Evolutionary conservation across 2,113 vertebrate genomes (phyloP).

Genomic region (Rhinopomastus cyanomelas): DNA sequence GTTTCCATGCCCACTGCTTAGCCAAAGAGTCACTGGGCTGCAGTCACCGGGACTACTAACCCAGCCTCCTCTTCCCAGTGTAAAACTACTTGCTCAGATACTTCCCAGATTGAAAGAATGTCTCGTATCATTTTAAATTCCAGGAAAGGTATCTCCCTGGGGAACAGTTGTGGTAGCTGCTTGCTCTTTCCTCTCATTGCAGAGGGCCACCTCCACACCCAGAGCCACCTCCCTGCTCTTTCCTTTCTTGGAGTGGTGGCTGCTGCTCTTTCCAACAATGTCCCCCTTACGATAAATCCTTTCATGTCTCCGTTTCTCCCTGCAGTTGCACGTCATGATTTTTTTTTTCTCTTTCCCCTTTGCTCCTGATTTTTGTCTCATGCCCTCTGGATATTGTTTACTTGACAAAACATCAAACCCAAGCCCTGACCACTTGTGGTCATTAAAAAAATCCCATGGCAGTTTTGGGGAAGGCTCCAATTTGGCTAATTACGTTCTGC

Average conservation of each 20-base stretch:
- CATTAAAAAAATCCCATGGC: constrained; percentile 59
- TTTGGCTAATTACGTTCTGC: constrained; percentile 53
- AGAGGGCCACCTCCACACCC: constrained; percentile 55
- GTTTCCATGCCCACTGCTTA: neutral
- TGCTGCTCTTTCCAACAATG: constrained; percentile 55
- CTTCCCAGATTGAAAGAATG: constrained; percentile 37
- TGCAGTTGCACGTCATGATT: neutral
- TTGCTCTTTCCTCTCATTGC: constrained; percentile 63
- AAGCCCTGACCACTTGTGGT: neutral
- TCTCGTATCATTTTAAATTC: constrained; percentile 68
- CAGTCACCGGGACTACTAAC: neutral
- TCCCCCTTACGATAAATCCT: constrained; percentile 44
- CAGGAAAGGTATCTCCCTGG: constrained; percentile 73
- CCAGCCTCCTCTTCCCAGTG: neutral
- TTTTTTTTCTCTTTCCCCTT: neutral
- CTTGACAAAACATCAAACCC: constrained; percentile 47
- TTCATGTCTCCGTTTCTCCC: constrained; percentile 56
- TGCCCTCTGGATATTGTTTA: constrained; percentile 62
- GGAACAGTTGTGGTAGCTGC: constrained; percentile 8
- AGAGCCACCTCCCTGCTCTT: constrained; percentile 41
- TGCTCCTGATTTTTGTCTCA: constrained; percentile 43
- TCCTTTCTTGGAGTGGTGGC: constrained; percentile 37
- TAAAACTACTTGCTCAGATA: neutral
- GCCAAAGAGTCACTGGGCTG: neutral
- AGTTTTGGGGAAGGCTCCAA: constrained; percentile 61